Evolutionary conservation across 2,113 vertebrate species (phyloP).

Genomic region (Ameiurus melas): DNA sequence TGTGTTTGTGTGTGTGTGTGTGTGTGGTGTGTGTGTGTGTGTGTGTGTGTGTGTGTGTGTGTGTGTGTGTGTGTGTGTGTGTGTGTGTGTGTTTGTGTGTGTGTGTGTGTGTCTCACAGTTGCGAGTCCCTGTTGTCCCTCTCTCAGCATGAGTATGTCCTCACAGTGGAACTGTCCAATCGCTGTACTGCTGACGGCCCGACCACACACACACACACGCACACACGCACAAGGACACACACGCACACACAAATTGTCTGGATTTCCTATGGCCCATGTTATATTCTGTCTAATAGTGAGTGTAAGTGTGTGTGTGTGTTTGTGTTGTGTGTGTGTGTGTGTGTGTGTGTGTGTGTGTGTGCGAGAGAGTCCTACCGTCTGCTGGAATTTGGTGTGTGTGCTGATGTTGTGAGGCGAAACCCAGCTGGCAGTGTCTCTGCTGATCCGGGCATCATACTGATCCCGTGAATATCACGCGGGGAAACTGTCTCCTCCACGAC

Average conservation of each 20-base stretch:
- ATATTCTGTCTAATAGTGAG: no score
- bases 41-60: no score
- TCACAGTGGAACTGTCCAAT: constrained; percentile 98
- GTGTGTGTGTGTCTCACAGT: constrained; percentile 78
- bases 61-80: neutral
- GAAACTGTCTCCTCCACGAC: constrained; percentile 95
- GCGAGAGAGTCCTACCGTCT: constrained; percentile 77
- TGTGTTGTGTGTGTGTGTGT: no score
- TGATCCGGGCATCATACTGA: constrained; percentile 99
- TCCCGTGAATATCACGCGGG: constrained; percentile 90
- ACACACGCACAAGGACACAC: no score
- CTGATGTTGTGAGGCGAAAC: constrained; percentile 92
- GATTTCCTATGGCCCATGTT: no score
- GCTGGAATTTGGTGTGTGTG: constrained; percentile 88
- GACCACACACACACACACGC: constrained; percentile 72
- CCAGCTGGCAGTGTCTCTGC: constrained; percentile 95
- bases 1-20: no score
- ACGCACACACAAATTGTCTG: neutral
- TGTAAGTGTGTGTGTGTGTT: neutral
- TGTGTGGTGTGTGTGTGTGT: no score
- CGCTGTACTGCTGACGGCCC: constrained; percentile 91
- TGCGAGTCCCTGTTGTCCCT: constrained; percentile 73
- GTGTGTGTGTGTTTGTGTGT: constrained; percentile 39
- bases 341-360: constrained; percentile 57
- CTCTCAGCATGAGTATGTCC: constrained; percentile 99